A percentile compares a stretch with the other conserved stretches of the same genome.
Conservation (phyloP, 2,113 vertebrate genomes). For the Silurus meridionalis region DNA sequence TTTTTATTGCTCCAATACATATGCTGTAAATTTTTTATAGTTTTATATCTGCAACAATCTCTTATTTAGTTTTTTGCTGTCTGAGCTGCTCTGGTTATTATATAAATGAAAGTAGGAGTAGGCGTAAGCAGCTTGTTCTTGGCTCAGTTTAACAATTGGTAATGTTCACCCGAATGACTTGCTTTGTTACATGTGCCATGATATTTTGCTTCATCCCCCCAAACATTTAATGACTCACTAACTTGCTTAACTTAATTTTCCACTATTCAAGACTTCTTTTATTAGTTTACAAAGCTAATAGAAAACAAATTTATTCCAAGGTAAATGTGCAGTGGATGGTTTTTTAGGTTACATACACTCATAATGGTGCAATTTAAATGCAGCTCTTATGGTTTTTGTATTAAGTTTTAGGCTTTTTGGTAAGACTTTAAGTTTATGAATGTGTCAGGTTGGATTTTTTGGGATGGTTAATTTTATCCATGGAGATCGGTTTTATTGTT, state of each 20-base stretch:
- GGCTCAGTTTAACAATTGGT: conserved; percentile 33
- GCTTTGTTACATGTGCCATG: conserved; percentile 58
- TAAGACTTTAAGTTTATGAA: not conserved
- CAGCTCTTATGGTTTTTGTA: too few relatives aligned
- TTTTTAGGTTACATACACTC: not conserved
- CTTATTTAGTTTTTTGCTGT: not conserved
- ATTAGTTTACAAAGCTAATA: not conserved
- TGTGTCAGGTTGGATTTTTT: not conserved
- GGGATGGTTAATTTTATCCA: not conserved
- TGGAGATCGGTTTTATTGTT: not conserved
- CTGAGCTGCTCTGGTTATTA: conserved; percentile 28
- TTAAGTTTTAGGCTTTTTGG: not conserved
- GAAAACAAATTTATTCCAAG: conserved; percentile 1
- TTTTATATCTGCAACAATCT: not conserved
- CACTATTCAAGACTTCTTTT: conserved; percentile 34
- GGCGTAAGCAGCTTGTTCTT: conserved; percentile 43
- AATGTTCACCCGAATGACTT: conserved; percentile 36
- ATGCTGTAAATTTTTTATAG: conserved; percentile 19
- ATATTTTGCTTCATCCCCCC: conserved; percentile 53
- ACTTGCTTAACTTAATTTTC: conserved; percentile 35
- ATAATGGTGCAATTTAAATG: not conserved
- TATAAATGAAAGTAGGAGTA: conserved; percentile 42
- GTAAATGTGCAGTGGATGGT: not conserved
- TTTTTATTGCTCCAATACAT: conserved; percentile 9
- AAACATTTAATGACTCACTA: conserved; percentile 65